Evolutionary conservation across 2,888 invertebrate genomes (phyloP).

Genomic region (Eristalis tenax): DNA sequence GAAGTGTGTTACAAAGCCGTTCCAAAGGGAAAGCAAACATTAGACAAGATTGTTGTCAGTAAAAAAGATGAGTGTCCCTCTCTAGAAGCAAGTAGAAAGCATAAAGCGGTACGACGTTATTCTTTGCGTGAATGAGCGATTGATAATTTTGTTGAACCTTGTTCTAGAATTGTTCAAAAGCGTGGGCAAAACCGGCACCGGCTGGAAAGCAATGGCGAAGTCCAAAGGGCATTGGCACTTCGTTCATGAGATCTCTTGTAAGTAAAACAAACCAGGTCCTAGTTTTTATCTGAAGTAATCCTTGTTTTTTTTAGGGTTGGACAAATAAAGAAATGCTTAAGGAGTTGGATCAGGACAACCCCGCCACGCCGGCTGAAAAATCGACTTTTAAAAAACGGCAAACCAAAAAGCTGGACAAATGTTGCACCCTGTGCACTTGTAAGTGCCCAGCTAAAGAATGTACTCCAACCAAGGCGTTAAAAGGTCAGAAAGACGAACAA

Average conservation of each 20-base stretch:
- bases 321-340: slow-evolving; percentile 81
- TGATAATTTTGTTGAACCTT: slow-evolving; percentile 43
- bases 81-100: slow-evolving; percentile 39
- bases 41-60: slow-evolving; percentile 83
- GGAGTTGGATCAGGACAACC: slow-evolving; percentile 80
- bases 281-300: slow-evolving; percentile 11
- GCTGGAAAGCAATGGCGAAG: slow-evolving; percentile 89
- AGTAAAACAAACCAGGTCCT: slow-evolving; percentile 13
- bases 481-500: slow-evolving; percentile 27
- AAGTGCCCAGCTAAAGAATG: slow-evolving; percentile 75
- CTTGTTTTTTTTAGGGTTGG: slow-evolving; percentile 77
- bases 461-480: slow-evolving; percentile 72
- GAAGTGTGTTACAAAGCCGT: slow-evolving; percentile 86
- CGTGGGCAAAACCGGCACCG: slow-evolving; percentile 80
- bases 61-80: slow-evolving; percentile 77
- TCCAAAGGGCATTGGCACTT: slow-evolving; percentile 86
- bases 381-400: slow-evolving; percentile 77
- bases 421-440: slow-evolving; percentile 79
- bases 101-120: slow-evolving; percentile 75
- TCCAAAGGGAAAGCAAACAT: slow-evolving; percentile 81
- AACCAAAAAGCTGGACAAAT: slow-evolving; percentile 76
- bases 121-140: neutral
- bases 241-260: slow-evolving; percentile 91
- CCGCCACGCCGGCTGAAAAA: slow-evolving; percentile 79
- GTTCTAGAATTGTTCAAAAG: slow-evolving; percentile 76